Conservation (phyloP, 2,888 invertebrate genomes). For the Cosmia trapezina region DNA sequence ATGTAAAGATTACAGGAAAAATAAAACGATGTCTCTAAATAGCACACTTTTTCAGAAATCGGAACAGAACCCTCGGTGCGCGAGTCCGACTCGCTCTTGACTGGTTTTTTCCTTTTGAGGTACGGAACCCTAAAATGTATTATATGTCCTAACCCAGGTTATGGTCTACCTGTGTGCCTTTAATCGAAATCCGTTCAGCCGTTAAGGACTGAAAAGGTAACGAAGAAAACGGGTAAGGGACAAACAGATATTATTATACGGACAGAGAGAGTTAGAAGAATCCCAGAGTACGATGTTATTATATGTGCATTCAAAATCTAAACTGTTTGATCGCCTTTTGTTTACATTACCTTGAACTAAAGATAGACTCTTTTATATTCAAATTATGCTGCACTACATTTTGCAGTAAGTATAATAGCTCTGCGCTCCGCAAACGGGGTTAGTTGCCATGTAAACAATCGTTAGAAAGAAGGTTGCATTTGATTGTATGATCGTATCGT, state of each 20-base stretch:
- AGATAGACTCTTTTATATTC: constrained; percentile 9
- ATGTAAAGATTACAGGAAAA: no score
- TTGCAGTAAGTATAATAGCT: constrained; percentile 1
- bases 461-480: background rate
- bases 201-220: background rate
- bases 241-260: background rate
- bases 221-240: background rate
- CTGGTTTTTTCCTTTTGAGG: no score
- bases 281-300: constrained; percentile 10
- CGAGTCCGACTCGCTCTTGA: no score
- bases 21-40: no score
- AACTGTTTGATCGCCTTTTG: constrained; percentile 21
- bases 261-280: background rate
- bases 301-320: constrained; percentile 11
- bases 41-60: no score
- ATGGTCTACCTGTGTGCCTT: background rate
- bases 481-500: background rate
- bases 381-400: constrained; percentile 12
- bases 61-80: no score
- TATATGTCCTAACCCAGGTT: background rate
- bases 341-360: constrained; percentile 27
- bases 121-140: background rate
- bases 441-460: background rate
- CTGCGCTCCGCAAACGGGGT: background rate
- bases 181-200: background rate